Base-by-base conservation (phyloP, 2,888 invertebrate species). In the Lasioglossum malachurum region DNA sequence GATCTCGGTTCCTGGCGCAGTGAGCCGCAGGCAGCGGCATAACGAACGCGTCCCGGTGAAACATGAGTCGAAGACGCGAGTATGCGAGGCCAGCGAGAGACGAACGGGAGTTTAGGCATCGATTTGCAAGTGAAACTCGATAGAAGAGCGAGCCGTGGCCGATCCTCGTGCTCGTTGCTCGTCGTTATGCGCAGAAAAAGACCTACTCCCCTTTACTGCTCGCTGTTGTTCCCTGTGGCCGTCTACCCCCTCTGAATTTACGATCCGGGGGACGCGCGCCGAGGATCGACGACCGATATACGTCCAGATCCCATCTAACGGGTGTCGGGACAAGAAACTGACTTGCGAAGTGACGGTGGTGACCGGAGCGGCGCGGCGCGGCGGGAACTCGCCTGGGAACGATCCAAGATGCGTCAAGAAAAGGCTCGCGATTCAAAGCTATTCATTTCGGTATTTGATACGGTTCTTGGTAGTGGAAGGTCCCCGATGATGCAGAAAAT, bases 111-210 rank as follows among this genome's bases (percentile, higher is more conserved):
- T 93, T 94, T 94, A 94, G 94, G 91, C 92, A 92, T 94, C 92
- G 93, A 94, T 94, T 94, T 94, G 93, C 94, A 94, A 94, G 93
- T 91, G 94, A 94, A 93, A 93, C 92, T 91, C 91, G 92, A 91
- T 87, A 84, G 92, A 89, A 81, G 31, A 64, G 64, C 64, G 38
- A 75, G 69, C 60, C 60, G 77, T n/a, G 31, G 46, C 67, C 57
- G 19, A 64, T 67, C 38, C 69, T 38, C 69, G 71, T 82, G 77
- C 80, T 76, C 78, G 85, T 73, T 35, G 67, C 35, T 78, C 83
- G 87, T 86, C 87, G 89, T 89, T 86, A 84, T 79, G 82, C 38
- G 74, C 71, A 81, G 83, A 83, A 89, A 90, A 89, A 84, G 80
- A 46, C 31, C 67, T 72, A 64, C 85, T 84, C 71, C 76, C 75